Percentiles rank a stretch among this genome's conserved stretches.
phyloP scores from a whole-genome alignment of 2,797 vertebrate species.

The Allobates femoralis region DNA sequence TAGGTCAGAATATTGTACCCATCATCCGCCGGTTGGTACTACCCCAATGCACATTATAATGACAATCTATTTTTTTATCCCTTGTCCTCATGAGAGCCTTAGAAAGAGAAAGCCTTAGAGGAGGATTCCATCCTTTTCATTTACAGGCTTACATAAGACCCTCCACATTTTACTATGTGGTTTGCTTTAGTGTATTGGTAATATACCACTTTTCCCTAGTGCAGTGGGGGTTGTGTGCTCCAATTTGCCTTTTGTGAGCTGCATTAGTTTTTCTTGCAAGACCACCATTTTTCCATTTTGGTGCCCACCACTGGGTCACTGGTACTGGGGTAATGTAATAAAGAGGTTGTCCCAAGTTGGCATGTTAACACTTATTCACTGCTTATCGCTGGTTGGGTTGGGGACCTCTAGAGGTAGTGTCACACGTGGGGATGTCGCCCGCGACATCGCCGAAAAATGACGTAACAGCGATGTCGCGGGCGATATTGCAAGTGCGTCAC shows the following conservation, averaged over 20 bases:
- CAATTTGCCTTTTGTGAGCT: neutral
- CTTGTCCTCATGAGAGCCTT: neutral
- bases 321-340: neutral
- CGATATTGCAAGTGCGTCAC: too few relatives aligned
- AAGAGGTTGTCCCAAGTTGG: too few relatives aligned
- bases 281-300: neutral
- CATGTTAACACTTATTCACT: too few relatives aligned
- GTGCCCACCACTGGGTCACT: neutral
- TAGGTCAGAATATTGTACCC: neutral
- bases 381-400: too few relatives aligned
- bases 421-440: too few relatives aligned
- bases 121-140: neutral
- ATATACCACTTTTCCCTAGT: neutral
- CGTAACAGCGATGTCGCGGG: too few relatives aligned
- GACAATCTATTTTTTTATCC: neutral
- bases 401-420: too few relatives aligned
- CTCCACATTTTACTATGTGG: neutral
- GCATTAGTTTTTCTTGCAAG: neutral
- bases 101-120: neutral
- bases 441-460: too few relatives aligned
- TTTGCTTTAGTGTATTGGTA: neutral
- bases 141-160: too few relatives aligned
- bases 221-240: neutral
- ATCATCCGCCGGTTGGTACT: neutral
- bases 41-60: neutral